These are phyloP conservation scores for Temnothorax unifasciatus DNA, from an alignment of 2,888 invertebrate genomes.

Conservation along the genomic window DNA sequence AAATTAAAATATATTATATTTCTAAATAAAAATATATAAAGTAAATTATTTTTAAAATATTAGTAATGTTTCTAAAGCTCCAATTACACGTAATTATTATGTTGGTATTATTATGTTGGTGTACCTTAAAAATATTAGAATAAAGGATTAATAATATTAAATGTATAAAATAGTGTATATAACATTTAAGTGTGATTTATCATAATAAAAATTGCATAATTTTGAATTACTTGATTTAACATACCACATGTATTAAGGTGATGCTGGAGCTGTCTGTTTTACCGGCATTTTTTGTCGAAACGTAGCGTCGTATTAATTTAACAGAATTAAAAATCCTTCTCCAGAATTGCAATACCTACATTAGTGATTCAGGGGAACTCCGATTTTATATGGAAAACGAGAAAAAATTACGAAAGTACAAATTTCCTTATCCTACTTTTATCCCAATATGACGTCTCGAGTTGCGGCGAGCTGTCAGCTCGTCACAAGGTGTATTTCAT, in stretches of 20 bases:
- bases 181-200: neutral
- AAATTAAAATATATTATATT: neutral
- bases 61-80: neutral
- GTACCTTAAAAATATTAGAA: neutral
- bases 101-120: neutral
- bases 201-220: slow-evolving; percentile 22
- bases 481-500: too few relatives aligned
- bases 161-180: slow-evolving; percentile 13
- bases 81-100: neutral
- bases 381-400: too few relatives aligned
- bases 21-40: slow-evolving; percentile 40
- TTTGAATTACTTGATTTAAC: neutral
- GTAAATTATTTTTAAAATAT: neutral
- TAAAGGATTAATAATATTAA: slow-evolving; percentile 16
- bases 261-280: too few relatives aligned
- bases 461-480: too few relatives aligned
- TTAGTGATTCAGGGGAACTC: too few relatives aligned
- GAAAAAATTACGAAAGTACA: too few relatives aligned
- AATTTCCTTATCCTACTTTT: too few relatives aligned
- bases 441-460: too few relatives aligned
- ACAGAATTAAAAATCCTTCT: too few relatives aligned
- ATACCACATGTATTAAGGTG: neutral
- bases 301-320: too few relatives aligned
- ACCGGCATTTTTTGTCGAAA: too few relatives aligned
- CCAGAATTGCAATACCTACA: too few relatives aligned